Evolutionary conservation across 2,888 invertebrate genomes (phyloP).

Genomic region (Ophioninae sp.): DNA sequence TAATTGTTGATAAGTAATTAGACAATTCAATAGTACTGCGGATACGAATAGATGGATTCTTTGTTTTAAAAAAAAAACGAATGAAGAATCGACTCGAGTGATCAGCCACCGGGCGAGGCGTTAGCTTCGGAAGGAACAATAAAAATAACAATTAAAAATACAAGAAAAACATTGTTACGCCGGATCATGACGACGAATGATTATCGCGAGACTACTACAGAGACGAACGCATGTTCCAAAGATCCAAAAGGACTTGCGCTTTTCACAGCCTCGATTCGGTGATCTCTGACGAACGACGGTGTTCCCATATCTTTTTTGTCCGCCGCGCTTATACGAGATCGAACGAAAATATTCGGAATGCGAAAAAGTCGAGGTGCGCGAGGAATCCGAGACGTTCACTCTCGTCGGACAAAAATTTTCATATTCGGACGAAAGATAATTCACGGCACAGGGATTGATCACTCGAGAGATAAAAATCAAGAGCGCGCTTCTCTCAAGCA

Average conservation of each 20-base stretch:
- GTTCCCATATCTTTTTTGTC: conserved; percentile 2
- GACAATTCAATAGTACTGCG: conserved; percentile 58
- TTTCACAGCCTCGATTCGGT: conserved; percentile 63
- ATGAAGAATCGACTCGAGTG: conserved; percentile 46
- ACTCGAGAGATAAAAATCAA: conserved; percentile 44
- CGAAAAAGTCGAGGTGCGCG: conserved; percentile 20
- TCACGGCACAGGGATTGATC: conserved; percentile 48
- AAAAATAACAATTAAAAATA: not conserved
- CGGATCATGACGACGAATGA: conserved; percentile 42
- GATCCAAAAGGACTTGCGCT: conserved; percentile 33
- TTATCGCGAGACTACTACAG: conserved; percentile 22
- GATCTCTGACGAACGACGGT: conserved; percentile 53
- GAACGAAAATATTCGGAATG: conserved; percentile 57
- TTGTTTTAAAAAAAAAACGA: conserved; percentile 13
- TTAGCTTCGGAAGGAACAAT: conserved; percentile 24
- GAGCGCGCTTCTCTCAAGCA: conserved; percentile 45
- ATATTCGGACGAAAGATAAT: conserved; percentile 17
- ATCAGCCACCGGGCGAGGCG: conserved; percentile 52
- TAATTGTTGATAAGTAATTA: conserved; percentile 58
- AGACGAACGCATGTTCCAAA: conserved; percentile 41
- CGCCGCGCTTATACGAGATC: conserved; percentile 42
- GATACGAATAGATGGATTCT: conserved; percentile 45
- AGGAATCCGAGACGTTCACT: not conserved
- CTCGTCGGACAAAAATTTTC: conserved; percentile 3
- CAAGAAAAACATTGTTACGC: conserved; percentile 32